A percentile compares a stretch with the other conserved stretches of the same genome.
Conservation (phyloP, 2,888 invertebrate genomes). For the Trichogramma dendrolimi region DNA sequence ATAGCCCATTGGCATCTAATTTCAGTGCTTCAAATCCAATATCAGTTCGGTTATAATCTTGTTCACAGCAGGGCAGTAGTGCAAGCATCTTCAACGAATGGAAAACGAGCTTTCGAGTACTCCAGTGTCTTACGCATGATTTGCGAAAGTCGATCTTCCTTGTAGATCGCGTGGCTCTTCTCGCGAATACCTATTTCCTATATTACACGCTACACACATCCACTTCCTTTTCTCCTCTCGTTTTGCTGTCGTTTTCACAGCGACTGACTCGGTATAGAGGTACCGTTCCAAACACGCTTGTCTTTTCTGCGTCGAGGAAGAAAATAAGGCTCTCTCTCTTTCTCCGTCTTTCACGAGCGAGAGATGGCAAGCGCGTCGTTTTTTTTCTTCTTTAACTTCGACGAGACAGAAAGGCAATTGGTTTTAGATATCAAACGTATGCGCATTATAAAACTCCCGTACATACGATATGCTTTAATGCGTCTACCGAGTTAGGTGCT, state of each 20-base stretch:
- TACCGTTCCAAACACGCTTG: neutral
- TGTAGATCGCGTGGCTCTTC: too few relatives aligned
- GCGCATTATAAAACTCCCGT: neutral
- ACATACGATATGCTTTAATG: neutral
- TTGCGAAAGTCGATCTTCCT: too few relatives aligned
- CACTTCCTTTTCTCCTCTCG: neutral
- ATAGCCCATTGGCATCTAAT: too few relatives aligned
- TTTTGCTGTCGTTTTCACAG: neutral
- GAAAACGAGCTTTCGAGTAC: too few relatives aligned
- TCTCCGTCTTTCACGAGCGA: too few relatives aligned
- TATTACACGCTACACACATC: neutral
- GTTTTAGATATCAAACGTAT: conserved; percentile 24
- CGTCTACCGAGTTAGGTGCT: neutral
- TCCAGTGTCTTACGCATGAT: too few relatives aligned
- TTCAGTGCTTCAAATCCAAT: too few relatives aligned
- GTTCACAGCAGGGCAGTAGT: too few relatives aligned
- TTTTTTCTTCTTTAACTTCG: neutral
- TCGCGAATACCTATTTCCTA: too few relatives aligned
- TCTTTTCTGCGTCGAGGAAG: conserved; percentile 6
- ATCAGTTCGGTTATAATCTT: too few relatives aligned
- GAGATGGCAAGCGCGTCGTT: neutral
- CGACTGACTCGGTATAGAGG: too few relatives aligned
- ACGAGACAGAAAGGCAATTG: conserved; percentile 19
- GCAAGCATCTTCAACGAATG: too few relatives aligned
- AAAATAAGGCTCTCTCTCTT: conserved; percentile 14